Conservation (phyloP, 1,140 invertebrate species). For the Conus betulinus region DNA sequence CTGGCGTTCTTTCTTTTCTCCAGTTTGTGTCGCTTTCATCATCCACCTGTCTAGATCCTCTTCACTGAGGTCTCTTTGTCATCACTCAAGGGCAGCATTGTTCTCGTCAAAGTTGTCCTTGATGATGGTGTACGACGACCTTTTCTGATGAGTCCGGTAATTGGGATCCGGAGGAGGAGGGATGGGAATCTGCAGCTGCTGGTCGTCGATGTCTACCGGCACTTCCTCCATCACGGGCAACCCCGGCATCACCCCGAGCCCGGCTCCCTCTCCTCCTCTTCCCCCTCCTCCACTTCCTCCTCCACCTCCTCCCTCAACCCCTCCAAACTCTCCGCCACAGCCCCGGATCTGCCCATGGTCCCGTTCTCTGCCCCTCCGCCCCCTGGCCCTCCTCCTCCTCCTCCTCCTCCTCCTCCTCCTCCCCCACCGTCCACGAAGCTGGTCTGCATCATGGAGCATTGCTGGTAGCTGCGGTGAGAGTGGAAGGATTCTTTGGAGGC, state of each 20-base stretch:
- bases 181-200: constrained; percentile 32
- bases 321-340: background rate
- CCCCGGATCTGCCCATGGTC: background rate
- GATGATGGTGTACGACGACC: constrained; percentile 41
- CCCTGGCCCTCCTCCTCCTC: background rate
- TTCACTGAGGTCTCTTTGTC: no score
- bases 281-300: background rate
- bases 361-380: background rate
- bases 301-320: background rate
- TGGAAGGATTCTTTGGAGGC: constrained; percentile 43
- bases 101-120: constrained; percentile 36
- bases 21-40: no score
- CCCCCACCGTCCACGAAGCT: constrained; percentile 34
- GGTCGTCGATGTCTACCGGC: constrained; percentile 1
- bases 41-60: no score
- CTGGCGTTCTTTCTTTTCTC: no score
- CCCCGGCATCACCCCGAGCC: background rate
- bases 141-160: constrained; percentile 39
- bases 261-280: no score
- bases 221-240: constrained; percentile 12
- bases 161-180: constrained; percentile 32
- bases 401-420: background rate
- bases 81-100: background rate
- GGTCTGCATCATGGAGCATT: constrained; percentile 43
- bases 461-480: constrained; percentile 35